Conservation (phyloP, 2,888 invertebrate genomes). For the Xestia ashworthii region DNA sequence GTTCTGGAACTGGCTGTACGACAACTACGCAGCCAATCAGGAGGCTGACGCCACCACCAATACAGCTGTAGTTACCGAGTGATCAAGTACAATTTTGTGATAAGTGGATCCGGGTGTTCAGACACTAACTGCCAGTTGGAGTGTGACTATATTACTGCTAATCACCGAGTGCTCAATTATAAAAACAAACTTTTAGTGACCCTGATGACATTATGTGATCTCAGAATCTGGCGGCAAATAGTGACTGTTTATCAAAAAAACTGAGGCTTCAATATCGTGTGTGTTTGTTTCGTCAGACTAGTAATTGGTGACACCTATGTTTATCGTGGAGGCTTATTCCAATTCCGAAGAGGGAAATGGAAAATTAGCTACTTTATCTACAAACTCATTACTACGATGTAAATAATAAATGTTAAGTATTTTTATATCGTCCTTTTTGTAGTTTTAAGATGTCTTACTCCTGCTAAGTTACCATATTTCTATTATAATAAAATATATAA, state of each 20-base stretch:
- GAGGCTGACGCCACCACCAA: conserved; percentile 53
- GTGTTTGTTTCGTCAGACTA: conserved; percentile 26
- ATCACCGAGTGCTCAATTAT: conserved; percentile 37
- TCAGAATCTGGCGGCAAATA: conserved; percentile 38
- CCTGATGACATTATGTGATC: conserved; percentile 44
- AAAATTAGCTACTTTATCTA: conserved; percentile 54
- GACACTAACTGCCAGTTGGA: conserved; percentile 22
- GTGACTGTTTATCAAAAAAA: conserved; percentile 25
- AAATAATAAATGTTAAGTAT: conserved; percentile 55
- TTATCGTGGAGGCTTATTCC: conserved; percentile 54
- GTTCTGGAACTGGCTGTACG: conserved; percentile 90
- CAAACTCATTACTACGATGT: conserved; percentile 43
- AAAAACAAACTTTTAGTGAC: conserved; percentile 33
- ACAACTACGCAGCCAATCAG: conserved; percentile 75
- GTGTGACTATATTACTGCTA: conserved; percentile 19
- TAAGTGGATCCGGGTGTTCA: conserved; percentile 44
- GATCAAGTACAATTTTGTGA: conserved; percentile 45
- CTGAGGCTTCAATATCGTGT: conserved; percentile 11
- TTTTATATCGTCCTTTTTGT: conserved; percentile 24
- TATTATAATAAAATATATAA: conserved; percentile 29
- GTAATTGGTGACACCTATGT: conserved; percentile 32
- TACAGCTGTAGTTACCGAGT: conserved; percentile 41
- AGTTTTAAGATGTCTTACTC: conserved; percentile 17
- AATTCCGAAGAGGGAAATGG: conserved; percentile 62
- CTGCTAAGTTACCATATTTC: conserved; percentile 28